A percentile compares a stretch with the other conserved stretches of the same genome.
phyloP scores from a whole-genome alignment of 2,888 invertebrate species.

The Willowsia nigromaculata region DNA sequence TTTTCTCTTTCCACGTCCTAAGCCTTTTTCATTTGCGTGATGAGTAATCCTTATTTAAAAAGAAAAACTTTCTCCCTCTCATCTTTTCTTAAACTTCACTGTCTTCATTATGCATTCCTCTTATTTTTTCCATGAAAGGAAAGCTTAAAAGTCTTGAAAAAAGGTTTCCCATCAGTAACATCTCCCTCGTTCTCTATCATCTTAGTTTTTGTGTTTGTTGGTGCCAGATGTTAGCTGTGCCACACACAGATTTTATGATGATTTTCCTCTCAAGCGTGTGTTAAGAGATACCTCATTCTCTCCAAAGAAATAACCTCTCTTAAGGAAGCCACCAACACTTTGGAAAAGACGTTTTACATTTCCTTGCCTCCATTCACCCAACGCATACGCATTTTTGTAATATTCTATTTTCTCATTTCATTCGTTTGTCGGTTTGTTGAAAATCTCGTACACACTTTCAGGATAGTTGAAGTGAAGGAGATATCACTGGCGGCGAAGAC shows the following conservation, averaged over 20 bases:
- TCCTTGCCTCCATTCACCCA: too few species aligned
- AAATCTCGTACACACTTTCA: too few species aligned
- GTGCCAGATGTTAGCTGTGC: constrained; percentile 43
- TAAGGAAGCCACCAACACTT: not conserved
- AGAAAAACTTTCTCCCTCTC: constrained; percentile 39
- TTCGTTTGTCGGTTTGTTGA: too few species aligned
- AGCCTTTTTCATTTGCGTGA: constrained; percentile 32
- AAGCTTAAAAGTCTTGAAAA: constrained; percentile 40
- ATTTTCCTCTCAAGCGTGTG: not conserved
- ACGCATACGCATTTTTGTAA: too few species aligned
- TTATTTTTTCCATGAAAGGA: not conserved
- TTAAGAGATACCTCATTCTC: not conserved
- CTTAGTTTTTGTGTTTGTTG: constrained; percentile 18
- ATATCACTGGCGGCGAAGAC: too few species aligned
- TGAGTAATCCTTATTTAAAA: constrained; percentile 62
- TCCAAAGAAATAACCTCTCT: not conserved
- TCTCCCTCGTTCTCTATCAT: not conserved
- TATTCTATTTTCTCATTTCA: too few species aligned
- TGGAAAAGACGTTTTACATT: too few species aligned
- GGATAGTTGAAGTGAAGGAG: too few species aligned
- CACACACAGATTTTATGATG: constrained; percentile 49
- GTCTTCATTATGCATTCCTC: constrained; percentile 53
- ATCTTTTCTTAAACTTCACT: not conserved
- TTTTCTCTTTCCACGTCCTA: not conserved
- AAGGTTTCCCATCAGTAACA: constrained; percentile 3